Conservation (phyloP, 2,888 invertebrate genomes). For the Rhogogaster chlorosoma region DNA sequence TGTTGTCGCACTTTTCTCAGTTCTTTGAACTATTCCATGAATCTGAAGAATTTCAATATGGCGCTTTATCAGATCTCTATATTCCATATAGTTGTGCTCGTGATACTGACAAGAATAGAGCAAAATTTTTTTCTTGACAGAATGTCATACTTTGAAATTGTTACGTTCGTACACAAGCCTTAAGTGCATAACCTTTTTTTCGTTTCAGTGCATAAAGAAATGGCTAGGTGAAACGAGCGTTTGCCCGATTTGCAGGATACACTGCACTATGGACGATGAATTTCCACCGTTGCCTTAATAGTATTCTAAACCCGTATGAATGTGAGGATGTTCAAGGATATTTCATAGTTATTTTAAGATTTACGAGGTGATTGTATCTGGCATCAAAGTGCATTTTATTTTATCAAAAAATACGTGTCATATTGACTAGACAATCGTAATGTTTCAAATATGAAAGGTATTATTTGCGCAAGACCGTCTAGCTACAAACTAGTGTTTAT, state of each 20-base stretch:
- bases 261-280: constrained; percentile 64
- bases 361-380: background rate
- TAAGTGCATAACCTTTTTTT: background rate
- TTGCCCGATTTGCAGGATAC: constrained; percentile 66
- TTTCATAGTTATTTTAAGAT: background rate
- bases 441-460: background rate
- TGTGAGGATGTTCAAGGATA: background rate
- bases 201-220: constrained; percentile 64
- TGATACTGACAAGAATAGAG: too few species aligned
- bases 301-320: background rate
- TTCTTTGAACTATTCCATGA: too few species aligned
- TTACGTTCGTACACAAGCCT: background rate
- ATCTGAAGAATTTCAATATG: too few species aligned
- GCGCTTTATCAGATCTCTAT: too few species aligned
- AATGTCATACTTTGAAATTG: background rate
- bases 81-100: too few species aligned
- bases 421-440: background rate
- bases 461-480: background rate
- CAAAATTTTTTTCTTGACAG: background rate
- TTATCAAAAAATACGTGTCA: background rate
- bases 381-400: background rate
- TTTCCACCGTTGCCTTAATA: constrained; percentile 63
- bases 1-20: too few species aligned
- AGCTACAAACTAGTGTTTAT: background rate
- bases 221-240: constrained; percentile 64